phyloP scores from a whole-genome alignment of 2,797 vertebrate species.

The Eulemur rubriventer region DNA sequence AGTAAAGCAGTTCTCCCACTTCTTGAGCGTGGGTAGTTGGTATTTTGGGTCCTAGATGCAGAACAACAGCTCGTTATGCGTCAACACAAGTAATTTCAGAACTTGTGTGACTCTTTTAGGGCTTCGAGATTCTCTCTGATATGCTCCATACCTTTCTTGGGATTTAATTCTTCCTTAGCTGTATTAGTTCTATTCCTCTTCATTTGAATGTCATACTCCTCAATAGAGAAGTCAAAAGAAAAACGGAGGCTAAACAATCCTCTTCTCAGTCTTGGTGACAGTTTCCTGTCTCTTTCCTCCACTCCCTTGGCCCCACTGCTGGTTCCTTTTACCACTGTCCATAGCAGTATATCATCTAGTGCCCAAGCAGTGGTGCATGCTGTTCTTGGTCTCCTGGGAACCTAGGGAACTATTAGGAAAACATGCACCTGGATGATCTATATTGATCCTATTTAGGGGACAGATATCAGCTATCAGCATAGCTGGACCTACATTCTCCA shows the following conservation, averaged over 20 bases:
- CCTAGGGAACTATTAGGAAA: background rate
- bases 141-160: background rate
- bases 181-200: background rate
- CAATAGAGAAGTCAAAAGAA: background rate
- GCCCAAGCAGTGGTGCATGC: background rate
- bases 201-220: background rate
- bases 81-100: background rate
- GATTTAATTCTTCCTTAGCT: background rate
- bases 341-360: too few relatives aligned
- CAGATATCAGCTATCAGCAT: background rate
- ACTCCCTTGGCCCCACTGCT: background rate
- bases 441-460: background rate
- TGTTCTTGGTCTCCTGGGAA: background rate
- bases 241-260: background rate
- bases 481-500: background rate
- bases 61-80: background rate
- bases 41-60: background rate
- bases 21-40: background rate
- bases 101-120: background rate
- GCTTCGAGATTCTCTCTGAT: background rate
- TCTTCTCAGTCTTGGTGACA: background rate
- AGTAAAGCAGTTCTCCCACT: background rate
- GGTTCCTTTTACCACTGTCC: background rate
- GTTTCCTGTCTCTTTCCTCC: background rate
- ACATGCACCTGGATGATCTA: background rate